Percentiles rank a stretch among this genome's conserved stretches.
phyloP scores from a whole-genome alignment of 2,113 vertebrate species.

The Trematocara zebra region DNA sequence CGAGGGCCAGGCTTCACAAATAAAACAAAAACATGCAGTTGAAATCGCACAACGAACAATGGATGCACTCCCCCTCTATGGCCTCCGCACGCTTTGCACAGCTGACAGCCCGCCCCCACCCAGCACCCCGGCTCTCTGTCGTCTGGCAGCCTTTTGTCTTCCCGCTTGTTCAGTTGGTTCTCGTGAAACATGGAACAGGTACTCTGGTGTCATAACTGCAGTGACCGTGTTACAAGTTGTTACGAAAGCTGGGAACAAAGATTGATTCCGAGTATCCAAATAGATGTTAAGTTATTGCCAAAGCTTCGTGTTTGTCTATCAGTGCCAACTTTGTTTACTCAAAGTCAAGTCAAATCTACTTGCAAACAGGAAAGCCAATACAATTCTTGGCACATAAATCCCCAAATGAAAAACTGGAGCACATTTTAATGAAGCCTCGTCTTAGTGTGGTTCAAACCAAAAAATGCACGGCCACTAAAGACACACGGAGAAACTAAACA shows the following conservation, averaged over 20 bases:
- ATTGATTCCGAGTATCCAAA: not conserved
- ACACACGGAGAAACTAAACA: not conserved
- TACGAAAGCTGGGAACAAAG: not conserved
- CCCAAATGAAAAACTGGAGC: not conserved
- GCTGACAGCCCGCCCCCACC: not conserved
- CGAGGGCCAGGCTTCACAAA: slow-evolving; percentile 18
- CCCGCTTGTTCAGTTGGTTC: not conserved
- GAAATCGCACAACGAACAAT: slow-evolving; percentile 54
- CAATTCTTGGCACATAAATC: not conserved
- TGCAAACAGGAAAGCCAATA: not conserved
- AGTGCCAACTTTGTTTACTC: not conserved
- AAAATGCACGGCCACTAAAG: not conserved
- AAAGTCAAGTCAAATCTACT: not conserved
- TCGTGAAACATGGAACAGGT: not conserved
- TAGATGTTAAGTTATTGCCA: not conserved
- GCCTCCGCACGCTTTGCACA: slow-evolving; percentile 14
- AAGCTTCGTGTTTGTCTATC: not conserved
- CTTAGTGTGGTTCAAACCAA: not conserved
- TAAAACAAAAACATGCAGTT: slow-evolving; percentile 46
- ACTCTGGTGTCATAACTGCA: not conserved
- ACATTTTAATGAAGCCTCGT: not conserved
- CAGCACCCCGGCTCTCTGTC: not conserved
- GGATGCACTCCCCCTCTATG: not conserved
- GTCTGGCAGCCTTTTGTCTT: slow-evolving; percentile 7
- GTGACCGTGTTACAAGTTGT: not conserved